phyloP scores from a whole-genome alignment of 2,888 invertebrate species.

The Drosophila nigritarsus region DNA sequence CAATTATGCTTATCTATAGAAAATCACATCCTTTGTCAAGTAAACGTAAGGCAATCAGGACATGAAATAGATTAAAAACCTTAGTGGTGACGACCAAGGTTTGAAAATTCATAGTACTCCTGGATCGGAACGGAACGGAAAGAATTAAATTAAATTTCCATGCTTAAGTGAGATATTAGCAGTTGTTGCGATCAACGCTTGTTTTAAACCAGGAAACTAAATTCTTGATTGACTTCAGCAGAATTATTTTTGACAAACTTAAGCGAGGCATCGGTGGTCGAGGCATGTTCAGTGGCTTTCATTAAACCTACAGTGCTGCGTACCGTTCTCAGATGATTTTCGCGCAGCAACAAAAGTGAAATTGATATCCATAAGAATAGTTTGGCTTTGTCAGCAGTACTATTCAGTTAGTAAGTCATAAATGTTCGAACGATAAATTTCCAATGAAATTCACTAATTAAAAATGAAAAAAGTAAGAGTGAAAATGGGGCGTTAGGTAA shows the following conservation, averaged over 20 bases:
- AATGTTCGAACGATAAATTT: slow-evolving; percentile 36
- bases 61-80: not conserved
- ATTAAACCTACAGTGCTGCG: too few relatives aligned
- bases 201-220: not conserved
- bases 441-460: slow-evolving; percentile 50
- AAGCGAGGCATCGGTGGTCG: not conserved
- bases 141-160: not conserved
- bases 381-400: not conserved
- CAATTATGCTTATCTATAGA: slow-evolving; percentile 28
- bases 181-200: not conserved
- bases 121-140: not conserved
- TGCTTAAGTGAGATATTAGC: not conserved
- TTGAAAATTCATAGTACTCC: not conserved
- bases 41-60: slow-evolving; percentile 5
- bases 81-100: not conserved
- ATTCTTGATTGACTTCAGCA: not conserved
- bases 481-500: slow-evolving; percentile 54
- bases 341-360: not conserved
- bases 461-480: slow-evolving; percentile 58
- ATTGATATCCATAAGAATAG: not conserved
- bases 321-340: not conserved
- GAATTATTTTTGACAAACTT: not conserved
- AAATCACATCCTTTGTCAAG: slow-evolving; percentile 37
- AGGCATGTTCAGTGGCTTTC: too few relatives aligned
- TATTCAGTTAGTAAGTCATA: slow-evolving; percentile 39